Percentiles rank a stretch among this genome's conserved stretches.
phyloP scores from a whole-genome alignment of 1,140 invertebrate genomes.

The Cydia strobilella region DNA sequence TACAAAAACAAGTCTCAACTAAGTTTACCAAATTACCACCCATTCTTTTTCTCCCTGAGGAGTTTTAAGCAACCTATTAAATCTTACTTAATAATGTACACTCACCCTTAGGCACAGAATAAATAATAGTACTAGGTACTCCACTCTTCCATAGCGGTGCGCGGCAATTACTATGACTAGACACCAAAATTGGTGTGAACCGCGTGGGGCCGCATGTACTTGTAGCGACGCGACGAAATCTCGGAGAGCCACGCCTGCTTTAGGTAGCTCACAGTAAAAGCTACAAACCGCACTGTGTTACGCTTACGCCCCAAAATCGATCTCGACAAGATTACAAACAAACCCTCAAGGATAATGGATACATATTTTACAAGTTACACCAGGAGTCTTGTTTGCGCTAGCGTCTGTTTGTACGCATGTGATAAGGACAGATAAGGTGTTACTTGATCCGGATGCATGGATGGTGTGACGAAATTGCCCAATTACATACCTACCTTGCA shows the following conservation, averaged over 20 bases:
- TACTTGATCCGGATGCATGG: not conserved
- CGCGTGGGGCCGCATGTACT: too few relatives aligned
- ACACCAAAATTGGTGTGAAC: too few relatives aligned
- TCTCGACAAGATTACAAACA: constrained; percentile 12
- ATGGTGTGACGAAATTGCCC: not conserved
- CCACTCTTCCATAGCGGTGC: too few relatives aligned
- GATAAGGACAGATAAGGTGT: constrained; percentile 20
- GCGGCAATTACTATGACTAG: too few relatives aligned
- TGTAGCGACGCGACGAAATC: too few relatives aligned
- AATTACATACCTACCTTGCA: not conserved
- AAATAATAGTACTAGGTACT: too few relatives aligned
- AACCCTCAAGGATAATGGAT: constrained; percentile 27
- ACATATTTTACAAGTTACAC: constrained; percentile 19
- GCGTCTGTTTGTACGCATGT: not conserved
- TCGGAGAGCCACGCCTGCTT: too few relatives aligned
- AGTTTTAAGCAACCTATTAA: constrained; percentile 14
- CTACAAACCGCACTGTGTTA: not conserved
- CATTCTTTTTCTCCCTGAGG: constrained; percentile 1
- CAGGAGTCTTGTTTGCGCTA: constrained; percentile 10
- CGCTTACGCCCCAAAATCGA: not conserved
- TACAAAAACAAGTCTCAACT: not conserved
- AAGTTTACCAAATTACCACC: constrained; percentile 3
- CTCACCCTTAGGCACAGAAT: too few relatives aligned
- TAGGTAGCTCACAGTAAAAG: constrained; percentile 18
- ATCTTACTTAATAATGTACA: constrained; percentile 20